phyloP scores from a whole-genome alignment of 2,797 vertebrate species.

The Lycodopsis pacificus region DNA sequence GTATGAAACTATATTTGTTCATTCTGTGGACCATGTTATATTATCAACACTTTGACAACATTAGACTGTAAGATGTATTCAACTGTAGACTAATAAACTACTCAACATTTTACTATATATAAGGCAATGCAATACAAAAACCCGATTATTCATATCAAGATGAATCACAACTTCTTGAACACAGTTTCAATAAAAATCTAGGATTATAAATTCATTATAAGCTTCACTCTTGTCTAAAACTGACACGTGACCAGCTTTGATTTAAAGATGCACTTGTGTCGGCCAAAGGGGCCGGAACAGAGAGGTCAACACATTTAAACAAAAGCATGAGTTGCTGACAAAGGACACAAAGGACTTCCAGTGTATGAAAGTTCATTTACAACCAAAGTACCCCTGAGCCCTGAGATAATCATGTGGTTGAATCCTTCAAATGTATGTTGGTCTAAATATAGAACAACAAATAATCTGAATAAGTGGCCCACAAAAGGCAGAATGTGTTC shows the following conservation, averaged over 20 bases:
- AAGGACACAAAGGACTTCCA: not conserved
- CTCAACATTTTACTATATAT: not conserved
- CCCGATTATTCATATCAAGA: not conserved
- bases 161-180: not conserved
- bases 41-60: not conserved
- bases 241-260: not conserved
- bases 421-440: not conserved
- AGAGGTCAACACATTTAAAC: not conserved
- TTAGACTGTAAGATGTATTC: not conserved
- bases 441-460: constrained; percentile 26
- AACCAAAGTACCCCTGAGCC: not conserved
- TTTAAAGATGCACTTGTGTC: not conserved
- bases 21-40: not conserved
- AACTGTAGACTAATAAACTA: not conserved
- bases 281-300: not conserved
- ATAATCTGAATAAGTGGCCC: constrained; percentile 9
- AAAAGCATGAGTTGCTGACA: not conserved
- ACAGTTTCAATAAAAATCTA: not conserved
- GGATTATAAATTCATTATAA: not conserved
- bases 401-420: not conserved
- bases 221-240: constrained; percentile 5
- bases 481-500: constrained; percentile 12
- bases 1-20: constrained; percentile 10
- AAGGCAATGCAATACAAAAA: not conserved
- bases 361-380: constrained; percentile 7